phyloP scores from a whole-genome alignment of 2,888 invertebrate genomes.

The Caenorhabditis becei region DNA sequence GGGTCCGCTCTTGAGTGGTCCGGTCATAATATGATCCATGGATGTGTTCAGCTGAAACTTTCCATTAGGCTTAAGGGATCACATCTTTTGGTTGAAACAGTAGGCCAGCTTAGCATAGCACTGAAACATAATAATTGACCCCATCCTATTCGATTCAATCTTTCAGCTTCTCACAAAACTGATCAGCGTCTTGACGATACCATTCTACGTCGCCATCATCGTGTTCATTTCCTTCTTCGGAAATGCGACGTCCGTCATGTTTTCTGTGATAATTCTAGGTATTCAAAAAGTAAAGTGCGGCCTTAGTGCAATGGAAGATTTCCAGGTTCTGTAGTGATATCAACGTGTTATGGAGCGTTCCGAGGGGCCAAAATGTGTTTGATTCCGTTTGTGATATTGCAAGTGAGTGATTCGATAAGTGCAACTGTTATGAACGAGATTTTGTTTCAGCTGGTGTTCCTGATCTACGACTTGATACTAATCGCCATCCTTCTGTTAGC shows the following conservation, averaged over 20 bases:
- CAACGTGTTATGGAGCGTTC: constrained; percentile 75
- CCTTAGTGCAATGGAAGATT: constrained; percentile 7
- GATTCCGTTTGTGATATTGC: constrained; percentile 77
- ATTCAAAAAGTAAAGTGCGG: neutral
- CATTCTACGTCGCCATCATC: constrained; percentile 69
- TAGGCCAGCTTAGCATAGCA: no score
- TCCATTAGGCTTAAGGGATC: constrained; percentile 14
- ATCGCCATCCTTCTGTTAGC: constrained; percentile 51
- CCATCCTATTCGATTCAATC: constrained; percentile 1
- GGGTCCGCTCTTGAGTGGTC: neutral
- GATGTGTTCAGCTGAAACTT: constrained; percentile 8
- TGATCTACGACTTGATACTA: constrained; percentile 65
- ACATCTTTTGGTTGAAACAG: no score
- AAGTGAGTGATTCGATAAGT: constrained; percentile 59
- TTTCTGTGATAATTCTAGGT: constrained; percentile 72
- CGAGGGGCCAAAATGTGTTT: constrained; percentile 77
- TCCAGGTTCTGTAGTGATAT: constrained; percentile 69
- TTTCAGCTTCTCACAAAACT: constrained; percentile 75
- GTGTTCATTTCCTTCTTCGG: constrained; percentile 70
- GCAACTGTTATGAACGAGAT: neutral
- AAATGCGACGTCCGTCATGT: constrained; percentile 74
- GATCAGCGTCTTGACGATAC: constrained; percentile 67
- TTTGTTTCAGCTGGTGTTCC: constrained; percentile 60
- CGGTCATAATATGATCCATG: neutral
- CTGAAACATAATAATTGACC: no score